phyloP scores from a whole-genome alignment of 2,888 invertebrate species.

The Dastarcus helophoroides region DNA sequence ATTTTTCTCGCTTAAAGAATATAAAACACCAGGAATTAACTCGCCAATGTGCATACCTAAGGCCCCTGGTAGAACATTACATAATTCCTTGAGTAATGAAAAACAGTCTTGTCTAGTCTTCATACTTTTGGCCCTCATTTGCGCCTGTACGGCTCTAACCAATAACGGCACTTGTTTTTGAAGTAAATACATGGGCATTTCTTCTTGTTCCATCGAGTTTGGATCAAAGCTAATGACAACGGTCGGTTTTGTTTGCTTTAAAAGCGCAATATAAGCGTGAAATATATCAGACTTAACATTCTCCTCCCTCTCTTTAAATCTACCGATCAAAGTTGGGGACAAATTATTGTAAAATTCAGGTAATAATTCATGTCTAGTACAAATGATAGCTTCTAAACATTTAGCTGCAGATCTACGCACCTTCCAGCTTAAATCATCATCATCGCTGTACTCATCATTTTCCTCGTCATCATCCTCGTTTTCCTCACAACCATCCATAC shows the following conservation, averaged over 20 bases:
- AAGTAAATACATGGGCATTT: constrained; percentile 52
- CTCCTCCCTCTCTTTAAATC: constrained; percentile 97
- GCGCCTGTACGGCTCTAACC: constrained; percentile 79
- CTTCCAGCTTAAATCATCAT: constrained; percentile 99
- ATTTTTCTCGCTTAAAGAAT: constrained; percentile 81
- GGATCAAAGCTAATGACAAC: constrained; percentile 52
- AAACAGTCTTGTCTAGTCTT: constrained; percentile 89
- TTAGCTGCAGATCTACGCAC: constrained; percentile 93
- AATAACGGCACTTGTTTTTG: constrained; percentile 59
- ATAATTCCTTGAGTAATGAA: constrained; percentile 78
- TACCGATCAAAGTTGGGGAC: constrained; percentile 80
- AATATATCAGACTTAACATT: constrained; percentile 98
- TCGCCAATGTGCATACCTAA: constrained; percentile 61
- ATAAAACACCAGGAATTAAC: constrained; percentile 80
- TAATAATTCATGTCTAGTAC: constrained; percentile 83
- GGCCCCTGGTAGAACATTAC: constrained; percentile 80
- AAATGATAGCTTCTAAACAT: constrained; percentile 89
- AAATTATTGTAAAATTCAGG: constrained; percentile 79
- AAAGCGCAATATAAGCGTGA: constrained; percentile 86
- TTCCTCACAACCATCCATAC: constrained; percentile 56
- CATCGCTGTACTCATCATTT: constrained; percentile 95
- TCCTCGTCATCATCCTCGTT: constrained; percentile 62
- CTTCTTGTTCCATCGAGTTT: constrained; percentile 60
- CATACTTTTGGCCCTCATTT: constrained; percentile 75
- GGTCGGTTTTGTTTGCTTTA: constrained; percentile 78